Conservation (phyloP, 1,140 invertebrate genomes). For the Danaus plexippus region DNA sequence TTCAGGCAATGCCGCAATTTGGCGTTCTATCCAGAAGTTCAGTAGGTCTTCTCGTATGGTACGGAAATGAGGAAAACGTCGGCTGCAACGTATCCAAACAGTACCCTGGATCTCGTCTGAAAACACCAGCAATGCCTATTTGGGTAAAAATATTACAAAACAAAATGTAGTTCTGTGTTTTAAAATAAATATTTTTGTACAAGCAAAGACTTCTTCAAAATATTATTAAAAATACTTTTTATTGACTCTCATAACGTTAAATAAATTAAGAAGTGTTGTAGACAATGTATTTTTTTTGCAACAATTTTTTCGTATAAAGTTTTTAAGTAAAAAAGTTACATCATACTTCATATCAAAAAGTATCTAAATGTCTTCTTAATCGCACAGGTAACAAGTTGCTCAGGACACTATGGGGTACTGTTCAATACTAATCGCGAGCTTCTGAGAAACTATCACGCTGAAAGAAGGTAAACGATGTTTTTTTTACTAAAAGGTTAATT, state of each 20-base stretch:
- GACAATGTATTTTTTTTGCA: neutral
- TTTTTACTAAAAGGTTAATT: too few relatives aligned
- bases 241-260: too few relatives aligned
- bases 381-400: conserved; percentile 75
- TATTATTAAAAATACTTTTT: neutral
- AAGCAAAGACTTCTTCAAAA: neutral
- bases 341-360: neutral
- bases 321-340: neutral
- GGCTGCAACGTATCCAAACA: conserved; percentile 60
- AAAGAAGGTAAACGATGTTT: conserved; percentile 74
- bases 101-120: conserved; percentile 82
- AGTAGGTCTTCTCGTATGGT: conserved; percentile 80
- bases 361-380: neutral
- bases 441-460: conserved; percentile 86
- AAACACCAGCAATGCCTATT: conserved; percentile 86
- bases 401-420: conserved; percentile 82
- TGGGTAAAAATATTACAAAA: conserved; percentile 72
- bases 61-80: conserved; percentile 68
- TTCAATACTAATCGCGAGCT: conserved; percentile 87
- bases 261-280: too few relatives aligned
- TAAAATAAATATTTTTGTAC: too few relatives aligned
- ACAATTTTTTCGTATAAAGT: neutral
- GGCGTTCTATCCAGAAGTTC: conserved; percentile 81
- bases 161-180: too few relatives aligned
- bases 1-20: conserved; percentile 81